Percentiles rank a stretch among this genome's conserved stretches.
Conservation (phyloP, 2,113 vertebrate genomes). For the Datnioides undecimradiatus region DNA sequence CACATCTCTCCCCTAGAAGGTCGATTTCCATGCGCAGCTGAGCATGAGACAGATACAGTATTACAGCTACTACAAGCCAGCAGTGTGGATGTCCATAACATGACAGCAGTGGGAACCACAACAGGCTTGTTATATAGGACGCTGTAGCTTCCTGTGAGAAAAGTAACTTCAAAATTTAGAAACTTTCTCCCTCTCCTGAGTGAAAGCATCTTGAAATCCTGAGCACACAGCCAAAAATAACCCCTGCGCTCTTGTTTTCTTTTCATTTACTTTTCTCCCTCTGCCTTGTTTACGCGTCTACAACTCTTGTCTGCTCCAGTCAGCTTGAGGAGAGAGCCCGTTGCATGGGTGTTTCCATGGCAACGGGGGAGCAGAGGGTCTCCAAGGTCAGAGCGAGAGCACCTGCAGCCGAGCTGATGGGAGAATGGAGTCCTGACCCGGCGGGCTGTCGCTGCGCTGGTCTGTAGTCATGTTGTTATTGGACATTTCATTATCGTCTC, state of each 20-base stretch:
- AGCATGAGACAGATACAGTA: constrained; percentile 51
- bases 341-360: constrained; percentile 89
- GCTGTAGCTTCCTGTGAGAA: constrained; percentile 4
- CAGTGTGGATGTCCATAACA: not conserved
- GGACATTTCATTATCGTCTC: constrained; percentile 82
- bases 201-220: constrained; percentile 40
- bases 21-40: constrained; percentile 35
- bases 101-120: constrained; percentile 22
- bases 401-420: constrained; percentile 73
- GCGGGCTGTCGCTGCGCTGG: constrained; percentile 60
- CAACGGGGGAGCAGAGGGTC: constrained; percentile 81
- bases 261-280: constrained; percentile 43
- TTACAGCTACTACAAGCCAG: constrained; percentile 28
- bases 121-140: constrained; percentile 31
- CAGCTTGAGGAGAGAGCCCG: constrained; percentile 81
- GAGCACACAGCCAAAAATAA: constrained; percentile 59
- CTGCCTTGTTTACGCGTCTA: constrained; percentile 33
- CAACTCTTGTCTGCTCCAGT: constrained; percentile 72
- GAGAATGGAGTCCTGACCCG: constrained; percentile 33
- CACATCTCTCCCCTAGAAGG: constrained; percentile 17
- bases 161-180: not conserved
- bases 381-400: constrained; percentile 87
- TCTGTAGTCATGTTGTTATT: constrained; percentile 71
- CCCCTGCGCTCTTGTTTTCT: constrained; percentile 23
- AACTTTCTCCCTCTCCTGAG: constrained; percentile 18